Percentiles rank a stretch among this genome's conserved stretches.
Evolutionary conservation across 2,888 invertebrate genomes (phyloP).

Genomic region (Plagiodera versicolora): DNA sequence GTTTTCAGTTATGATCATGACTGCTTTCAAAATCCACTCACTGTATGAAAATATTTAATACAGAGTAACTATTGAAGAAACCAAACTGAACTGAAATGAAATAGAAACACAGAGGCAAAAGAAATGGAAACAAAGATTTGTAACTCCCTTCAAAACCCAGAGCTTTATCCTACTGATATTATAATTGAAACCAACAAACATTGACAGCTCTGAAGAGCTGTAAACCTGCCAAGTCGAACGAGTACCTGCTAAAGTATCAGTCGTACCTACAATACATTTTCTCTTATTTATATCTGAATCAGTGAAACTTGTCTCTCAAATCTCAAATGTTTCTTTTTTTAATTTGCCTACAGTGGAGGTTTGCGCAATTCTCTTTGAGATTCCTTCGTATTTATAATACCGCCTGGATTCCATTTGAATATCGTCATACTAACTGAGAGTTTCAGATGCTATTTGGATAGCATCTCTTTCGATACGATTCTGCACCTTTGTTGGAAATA

Average conservation of each 20-base stretch:
- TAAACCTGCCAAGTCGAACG: conserved; percentile 21
- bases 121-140: background rate
- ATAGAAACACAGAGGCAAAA: background rate
- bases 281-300: conserved; percentile 16
- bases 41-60: background rate
- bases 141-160: conserved; percentile 31
- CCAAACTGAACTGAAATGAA: no score
- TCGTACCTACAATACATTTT: conserved; percentile 7
- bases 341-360: conserved; percentile 14
- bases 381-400: no score
- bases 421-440: no score
- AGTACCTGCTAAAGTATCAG: background rate
- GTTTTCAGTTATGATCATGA: no score
- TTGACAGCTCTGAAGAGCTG: conserved; percentile 45
- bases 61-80: background rate
- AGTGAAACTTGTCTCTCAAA: conserved; percentile 16
- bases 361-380: no score
- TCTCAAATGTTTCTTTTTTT: conserved; percentile 7
- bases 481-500: no score
- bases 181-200: conserved; percentile 50
- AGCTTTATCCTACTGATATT: conserved; percentile 45
- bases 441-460: background rate
- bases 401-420: no score
- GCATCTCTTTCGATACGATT: background rate
- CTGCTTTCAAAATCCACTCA: no score